Conservation (phyloP, 2,113 vertebrate species). For the Hypocryptadius cinnamomeus region DNA sequence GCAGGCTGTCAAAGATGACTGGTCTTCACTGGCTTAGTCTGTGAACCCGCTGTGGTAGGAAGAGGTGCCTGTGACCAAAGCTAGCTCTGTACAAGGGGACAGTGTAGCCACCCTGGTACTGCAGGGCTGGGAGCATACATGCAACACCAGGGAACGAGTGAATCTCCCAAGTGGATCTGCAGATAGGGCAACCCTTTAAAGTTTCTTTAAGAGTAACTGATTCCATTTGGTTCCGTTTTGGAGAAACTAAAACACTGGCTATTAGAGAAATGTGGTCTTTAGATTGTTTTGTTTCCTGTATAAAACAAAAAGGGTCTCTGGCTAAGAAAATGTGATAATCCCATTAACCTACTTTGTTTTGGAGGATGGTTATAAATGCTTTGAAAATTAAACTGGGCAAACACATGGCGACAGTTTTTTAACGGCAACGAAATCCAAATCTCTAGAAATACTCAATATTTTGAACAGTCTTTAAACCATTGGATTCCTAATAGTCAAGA, state of each 20-base stretch:
- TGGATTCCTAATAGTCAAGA: background rate
- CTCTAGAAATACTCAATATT: background rate
- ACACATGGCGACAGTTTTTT: background rate
- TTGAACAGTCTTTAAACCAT: background rate
- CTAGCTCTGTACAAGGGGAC: background rate
- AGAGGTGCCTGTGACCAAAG: background rate
- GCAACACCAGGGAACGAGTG: background rate
- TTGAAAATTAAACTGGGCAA: background rate
- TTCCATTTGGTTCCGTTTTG: background rate
- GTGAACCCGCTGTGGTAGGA: background rate
- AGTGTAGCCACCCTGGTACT: background rate
- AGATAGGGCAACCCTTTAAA: background rate
- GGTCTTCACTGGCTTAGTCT: background rate
- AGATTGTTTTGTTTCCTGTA: background rate
- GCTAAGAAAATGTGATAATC: background rate
- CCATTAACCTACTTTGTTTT: background rate
- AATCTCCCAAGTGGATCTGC: background rate
- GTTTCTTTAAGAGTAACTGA: background rate
- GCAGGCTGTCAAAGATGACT: background rate
- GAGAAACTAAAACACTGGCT: background rate
- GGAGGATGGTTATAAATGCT: background rate
- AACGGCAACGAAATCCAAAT: background rate
- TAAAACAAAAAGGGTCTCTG: background rate
- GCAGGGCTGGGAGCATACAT: background rate
- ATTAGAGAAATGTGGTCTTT: background rate